Percentiles rank a stretch among this genome's conserved stretches.
Evolutionary conservation across 2,888 invertebrate genomes (phyloP).

Genomic region (Netelia melanura): DNA sequence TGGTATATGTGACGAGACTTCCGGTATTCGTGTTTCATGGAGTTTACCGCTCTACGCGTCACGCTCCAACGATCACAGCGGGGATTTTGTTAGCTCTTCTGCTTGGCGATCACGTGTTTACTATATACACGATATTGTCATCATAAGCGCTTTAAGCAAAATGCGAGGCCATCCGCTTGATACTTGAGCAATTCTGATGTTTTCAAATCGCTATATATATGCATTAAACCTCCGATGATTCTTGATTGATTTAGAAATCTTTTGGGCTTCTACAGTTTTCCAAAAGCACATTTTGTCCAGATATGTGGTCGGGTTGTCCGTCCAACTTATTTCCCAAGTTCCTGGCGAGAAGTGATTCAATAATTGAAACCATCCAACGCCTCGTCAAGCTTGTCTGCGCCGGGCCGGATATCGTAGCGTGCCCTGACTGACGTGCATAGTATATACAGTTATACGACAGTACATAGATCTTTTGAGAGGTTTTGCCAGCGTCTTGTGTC

Average conservation of each 20-base stretch:
- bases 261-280: not conserved
- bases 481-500: slow-evolving; percentile 54
- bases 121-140: not conserved
- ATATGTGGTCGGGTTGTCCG: slow-evolving; percentile 10
- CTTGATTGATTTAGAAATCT: not conserved
- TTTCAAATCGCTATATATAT: not conserved
- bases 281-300: not conserved
- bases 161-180: not conserved
- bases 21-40: slow-evolving; percentile 20
- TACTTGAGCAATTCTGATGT: not conserved
- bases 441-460: not conserved
- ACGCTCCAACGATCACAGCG: not conserved
- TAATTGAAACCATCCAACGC: slow-evolving; percentile 64
- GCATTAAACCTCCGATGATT: too few species aligned
- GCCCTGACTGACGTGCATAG: not conserved
- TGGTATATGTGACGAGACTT: slow-evolving; percentile 9
- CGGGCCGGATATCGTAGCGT: slow-evolving; percentile 37
- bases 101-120: not conserved
- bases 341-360: slow-evolving; percentile 61
- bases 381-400: slow-evolving; percentile 53
- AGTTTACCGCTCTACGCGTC: slow-evolving; percentile 2
- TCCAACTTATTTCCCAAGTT: slow-evolving; percentile 20
- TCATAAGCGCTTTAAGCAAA: too few species aligned
- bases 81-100: not conserved
- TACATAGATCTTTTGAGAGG: slow-evolving; percentile 2